These are phyloP conservation scores for Phymastichus coffea DNA, from an alignment of 1,140 invertebrate species.

Conservation along the genomic window DNA sequence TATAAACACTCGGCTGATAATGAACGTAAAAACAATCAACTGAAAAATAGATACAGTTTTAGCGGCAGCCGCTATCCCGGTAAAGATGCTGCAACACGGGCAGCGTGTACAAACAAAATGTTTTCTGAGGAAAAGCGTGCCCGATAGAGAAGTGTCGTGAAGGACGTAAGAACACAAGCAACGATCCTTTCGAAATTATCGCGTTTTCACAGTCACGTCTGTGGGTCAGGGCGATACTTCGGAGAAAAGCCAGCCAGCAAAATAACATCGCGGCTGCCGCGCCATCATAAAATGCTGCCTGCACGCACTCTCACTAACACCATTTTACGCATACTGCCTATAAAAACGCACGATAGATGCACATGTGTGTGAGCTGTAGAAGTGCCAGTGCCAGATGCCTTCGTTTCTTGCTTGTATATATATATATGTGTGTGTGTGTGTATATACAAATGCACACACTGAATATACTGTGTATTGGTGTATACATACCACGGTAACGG, in stretches of 20 bases:
- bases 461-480: too few relatives aligned
- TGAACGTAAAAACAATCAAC: background rate
- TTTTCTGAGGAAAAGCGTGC: too few relatives aligned
- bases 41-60: slow-evolving; percentile 22
- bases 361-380: background rate
- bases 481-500: too few relatives aligned
- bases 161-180: too few relatives aligned
- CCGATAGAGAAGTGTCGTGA: too few relatives aligned
- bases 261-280: slow-evolving; percentile 22
- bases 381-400: slow-evolving; percentile 9
- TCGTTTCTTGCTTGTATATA: background rate
- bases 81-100: slow-evolving; percentile 2
- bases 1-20: too few relatives aligned
- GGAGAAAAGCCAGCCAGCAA: slow-evolving; percentile 15
- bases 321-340: too few relatives aligned
- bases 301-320: background rate
- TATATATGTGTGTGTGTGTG: too few relatives aligned
- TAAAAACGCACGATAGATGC: background rate
- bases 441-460: too few relatives aligned
- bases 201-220: slow-evolving; percentile 4
- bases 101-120: background rate
- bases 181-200: background rate
- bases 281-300: slow-evolving; percentile 24
- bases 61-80: slow-evolving; percentile 12
- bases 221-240: slow-evolving; percentile 1